phyloP scores from a whole-genome alignment of 2,888 invertebrate genomes.

The Coelopa pilipes region DNA sequence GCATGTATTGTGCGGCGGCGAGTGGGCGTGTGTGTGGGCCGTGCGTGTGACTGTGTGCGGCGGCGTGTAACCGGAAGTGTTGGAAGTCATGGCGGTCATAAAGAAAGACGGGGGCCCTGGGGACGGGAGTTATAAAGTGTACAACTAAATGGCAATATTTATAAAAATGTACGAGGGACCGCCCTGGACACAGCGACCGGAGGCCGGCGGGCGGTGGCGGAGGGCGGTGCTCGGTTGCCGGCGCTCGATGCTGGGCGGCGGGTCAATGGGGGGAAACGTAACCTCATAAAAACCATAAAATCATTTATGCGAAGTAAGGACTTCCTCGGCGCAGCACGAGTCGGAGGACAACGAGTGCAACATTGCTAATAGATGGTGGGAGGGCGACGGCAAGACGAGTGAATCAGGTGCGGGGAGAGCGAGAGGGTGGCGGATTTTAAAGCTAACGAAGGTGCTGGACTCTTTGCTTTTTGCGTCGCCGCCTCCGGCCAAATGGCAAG shows the following conservation, averaged over 20 bases:
- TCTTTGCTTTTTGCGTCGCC: too few relatives aligned
- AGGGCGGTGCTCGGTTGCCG: not conserved
- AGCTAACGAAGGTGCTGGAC: too few relatives aligned
- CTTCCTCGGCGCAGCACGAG: conserved; percentile 4
- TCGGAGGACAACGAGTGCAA: conserved; percentile 2
- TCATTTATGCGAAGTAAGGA: conserved; percentile 6
- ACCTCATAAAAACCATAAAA: conserved; percentile 23
- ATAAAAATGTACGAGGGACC: not conserved
- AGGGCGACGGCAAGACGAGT: too few relatives aligned
- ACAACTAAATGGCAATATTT: conserved; percentile 24
- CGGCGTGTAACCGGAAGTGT: conserved; percentile 4
- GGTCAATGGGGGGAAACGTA: too few relatives aligned
- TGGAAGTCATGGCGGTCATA: conserved; percentile 10
- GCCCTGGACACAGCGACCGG: not conserved
- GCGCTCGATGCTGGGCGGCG: too few relatives aligned
- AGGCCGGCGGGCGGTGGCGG: not conserved
- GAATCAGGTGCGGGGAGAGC: too few relatives aligned
- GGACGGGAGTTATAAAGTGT: conserved; percentile 1
- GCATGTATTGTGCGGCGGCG: not conserved
- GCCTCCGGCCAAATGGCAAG: too few relatives aligned
- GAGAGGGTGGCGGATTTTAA: too few relatives aligned
- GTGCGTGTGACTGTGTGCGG: conserved; percentile 6
- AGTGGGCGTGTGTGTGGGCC: not conserved
- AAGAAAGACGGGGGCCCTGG: not conserved
- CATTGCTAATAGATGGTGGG: not conserved